Evolutionary conservation across 23 tunicate species (phyloP).

Genomic region (Phallusia fumigata): DNA sequence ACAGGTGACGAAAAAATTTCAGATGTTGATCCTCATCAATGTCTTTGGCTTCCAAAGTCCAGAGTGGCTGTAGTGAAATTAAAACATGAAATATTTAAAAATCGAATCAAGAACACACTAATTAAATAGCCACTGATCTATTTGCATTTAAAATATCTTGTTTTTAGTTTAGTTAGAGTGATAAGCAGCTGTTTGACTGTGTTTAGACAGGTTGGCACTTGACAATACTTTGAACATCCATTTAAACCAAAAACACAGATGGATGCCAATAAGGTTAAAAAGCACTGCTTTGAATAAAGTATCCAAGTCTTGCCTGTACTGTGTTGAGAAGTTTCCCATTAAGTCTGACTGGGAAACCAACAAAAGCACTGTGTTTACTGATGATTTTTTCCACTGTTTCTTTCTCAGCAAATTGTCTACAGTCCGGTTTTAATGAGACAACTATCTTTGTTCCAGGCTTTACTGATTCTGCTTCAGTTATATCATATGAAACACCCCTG

Average conservation of each 20-base stretch:
- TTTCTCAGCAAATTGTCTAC: slow-evolving; percentile 86
- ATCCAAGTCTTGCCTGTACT: slow-evolving; percentile 60
- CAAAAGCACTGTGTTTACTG: slow-evolving; percentile 75
- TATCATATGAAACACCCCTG: slow-evolving; percentile 76
- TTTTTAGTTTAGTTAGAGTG: too few species aligned
- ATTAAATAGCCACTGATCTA: too few species aligned
- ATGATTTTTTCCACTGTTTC: slow-evolving; percentile 71
- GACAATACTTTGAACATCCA: neutral
- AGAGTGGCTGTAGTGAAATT: slow-evolving; percentile 60
- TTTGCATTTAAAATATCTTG: too few species aligned
- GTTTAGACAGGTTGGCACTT: neutral
- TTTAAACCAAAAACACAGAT: too few species aligned
- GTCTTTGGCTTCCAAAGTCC: slow-evolving; percentile 88
- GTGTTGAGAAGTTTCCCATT: slow-evolving; percentile 65
- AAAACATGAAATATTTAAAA: neutral
- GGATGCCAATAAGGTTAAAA: neutral
- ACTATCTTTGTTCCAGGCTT: slow-evolving; percentile 85
- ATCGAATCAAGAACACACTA: too few species aligned
- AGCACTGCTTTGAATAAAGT: too few species aligned
- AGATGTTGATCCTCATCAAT: slow-evolving; percentile 87
- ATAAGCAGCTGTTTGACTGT: too few species aligned
- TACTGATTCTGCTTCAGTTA: slow-evolving; percentile 69
- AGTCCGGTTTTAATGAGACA: slow-evolving; percentile 75
- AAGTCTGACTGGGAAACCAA: slow-evolving; percentile 81
- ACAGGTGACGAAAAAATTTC: slow-evolving; percentile 73